Evolutionary conservation across 2,797 vertebrate genomes (phyloP), one percentile per base, ranked within the genome.

Genomic region (Gallirallus australis): DNA sequence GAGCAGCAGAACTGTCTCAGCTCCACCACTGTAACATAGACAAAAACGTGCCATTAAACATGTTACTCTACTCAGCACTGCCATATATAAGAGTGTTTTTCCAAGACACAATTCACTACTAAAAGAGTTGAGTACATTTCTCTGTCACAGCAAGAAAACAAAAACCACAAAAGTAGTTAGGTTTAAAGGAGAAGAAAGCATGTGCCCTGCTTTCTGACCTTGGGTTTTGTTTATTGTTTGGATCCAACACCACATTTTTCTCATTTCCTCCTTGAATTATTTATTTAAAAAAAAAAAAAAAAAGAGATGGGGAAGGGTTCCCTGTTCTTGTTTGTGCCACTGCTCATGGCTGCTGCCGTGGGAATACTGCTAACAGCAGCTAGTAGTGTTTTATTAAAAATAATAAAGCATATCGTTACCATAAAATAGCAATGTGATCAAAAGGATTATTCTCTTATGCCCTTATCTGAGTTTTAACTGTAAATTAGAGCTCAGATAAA

Each of bases 191-290:
- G 76, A 89, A 91, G 68, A 77, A 94, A 83, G 48, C 39, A 25
- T 73, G 47, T 80, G 77, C 64, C 89, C 83, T 80, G 73, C 33
- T 89, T 94, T 93, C 93, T 94, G 90, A 94, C 91, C 94, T 78
- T 71, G 79, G 0, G 21, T 88, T 92, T 92, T 95, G 89, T 95
- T 96, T 95, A 87, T 93, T 91, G 89, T 95, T 96, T 96, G 92
- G 81, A 91, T 92, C 72, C 78, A 52, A 90, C 59, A 71, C 53
- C 37, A 3, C 81, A 85, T 92, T 93, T 97, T 89, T 93, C 89
- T 92, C 3, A 1, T 88, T 96, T 97, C 92, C 83, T 56, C 83
- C 69, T 93, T 95, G 93, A 96, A 95, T 97, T 97, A 97, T 96
- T 96, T 96, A 94, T 90, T 92, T 89, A 1, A 61, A 90, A 48